Evolutionary conservation across 2,888 invertebrate genomes (phyloP), one percentile per base, ranked within the genome.

Genomic region (Gymnosoma rotundatum): DNA sequence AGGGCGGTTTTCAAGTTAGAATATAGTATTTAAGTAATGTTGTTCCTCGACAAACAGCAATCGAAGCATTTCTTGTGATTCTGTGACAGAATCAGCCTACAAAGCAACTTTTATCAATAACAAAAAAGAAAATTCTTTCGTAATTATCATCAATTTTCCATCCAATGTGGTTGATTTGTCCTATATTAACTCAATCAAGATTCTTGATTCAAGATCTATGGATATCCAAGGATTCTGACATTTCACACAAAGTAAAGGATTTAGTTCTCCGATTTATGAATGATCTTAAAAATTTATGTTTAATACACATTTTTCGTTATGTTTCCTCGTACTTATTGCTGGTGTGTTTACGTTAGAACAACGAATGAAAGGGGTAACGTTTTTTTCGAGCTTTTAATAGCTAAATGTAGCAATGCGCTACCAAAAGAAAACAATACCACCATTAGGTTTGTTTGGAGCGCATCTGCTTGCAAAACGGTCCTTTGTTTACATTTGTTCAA

Each of bases 131-230:
- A 25, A 25, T 25, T 25, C 25, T 25, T 25, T 83, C 72, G 38
- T 10, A 76, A 56, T 66, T 75, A 21, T 70, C 60, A 48, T 60
- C 58, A 25, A 48, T 70, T 48, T 60, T 58, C 10, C 69, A 84
- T 73, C 69, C 80, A 36, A 48, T 84, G 25, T 69, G 72, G 7
- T 38, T 38, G 38, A 38, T 38, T 38, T 38, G 38, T 10, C 38
- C 38, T 10, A 38, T 10, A 2, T 38, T 38, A 38, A 83, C 83
- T 12, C 73, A 70, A 45, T 42, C 74, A 32, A 83, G 80, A 78
- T 60, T 81, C 0, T 75, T 81, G 18, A 18, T 82, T 45, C 84
- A 81, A 56, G 75, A 78, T 25, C 18, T 75, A 20, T 82, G 76
- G 81, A 70, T 73, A 20, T 5, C 21, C 10, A 74, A 74, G 32